phyloP scores from a whole-genome alignment of 2,113 vertebrate genomes.

The Ancistrus triradiatus region DNA sequence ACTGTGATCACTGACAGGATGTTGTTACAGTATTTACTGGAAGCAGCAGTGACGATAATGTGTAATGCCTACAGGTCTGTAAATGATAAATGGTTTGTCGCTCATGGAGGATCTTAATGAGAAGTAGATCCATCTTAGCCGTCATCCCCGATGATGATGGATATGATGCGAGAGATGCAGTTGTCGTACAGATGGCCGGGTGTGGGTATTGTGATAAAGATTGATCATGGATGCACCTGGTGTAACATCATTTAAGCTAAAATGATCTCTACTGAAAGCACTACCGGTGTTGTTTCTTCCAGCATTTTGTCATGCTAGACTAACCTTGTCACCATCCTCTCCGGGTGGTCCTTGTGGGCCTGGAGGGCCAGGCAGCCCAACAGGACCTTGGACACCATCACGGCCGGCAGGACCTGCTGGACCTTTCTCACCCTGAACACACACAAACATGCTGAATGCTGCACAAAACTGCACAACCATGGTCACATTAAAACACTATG shows the following conservation, averaged over 20 bases:
- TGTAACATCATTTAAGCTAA: background rate
- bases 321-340: slow-evolving; percentile 96
- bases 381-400: slow-evolving; percentile 93
- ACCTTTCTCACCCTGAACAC: slow-evolving; percentile 89
- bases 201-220: slow-evolving; percentile 39
- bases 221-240: slow-evolving; percentile 35
- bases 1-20: no score
- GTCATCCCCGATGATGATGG: slow-evolving; percentile 52
- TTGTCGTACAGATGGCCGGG: slow-evolving; percentile 49
- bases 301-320: background rate
- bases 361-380: slow-evolving; percentile 90
- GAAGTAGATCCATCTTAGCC: slow-evolving; percentile 20
- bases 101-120: slow-evolving; percentile 34
- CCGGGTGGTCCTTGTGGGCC: slow-evolving; percentile 93
- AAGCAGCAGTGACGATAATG: background rate
- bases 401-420: slow-evolving; percentile 91
- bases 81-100: background rate
- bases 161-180: slow-evolving; percentile 39
- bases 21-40: slow-evolving; percentile 2
- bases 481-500: no score
- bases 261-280: background rate
- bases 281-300: background rate
- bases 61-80: background rate
- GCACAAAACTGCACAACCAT: no score
- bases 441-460: no score